These are phyloP conservation scores for Polia nebulosa DNA, from an alignment of 2,888 invertebrate genomes.

Conservation along the genomic window DNA sequence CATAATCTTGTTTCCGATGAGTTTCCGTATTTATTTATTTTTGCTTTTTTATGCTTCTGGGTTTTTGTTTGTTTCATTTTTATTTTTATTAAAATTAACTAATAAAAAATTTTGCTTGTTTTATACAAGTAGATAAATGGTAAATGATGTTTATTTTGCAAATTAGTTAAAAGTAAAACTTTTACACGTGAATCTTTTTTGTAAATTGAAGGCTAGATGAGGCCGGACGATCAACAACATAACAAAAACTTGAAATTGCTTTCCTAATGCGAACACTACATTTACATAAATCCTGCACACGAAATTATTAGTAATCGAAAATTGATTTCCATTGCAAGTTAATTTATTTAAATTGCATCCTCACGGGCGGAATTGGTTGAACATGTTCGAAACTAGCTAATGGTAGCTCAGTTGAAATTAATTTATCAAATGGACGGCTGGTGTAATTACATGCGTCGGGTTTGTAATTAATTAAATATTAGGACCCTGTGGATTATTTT, in stretches of 20 bases:
- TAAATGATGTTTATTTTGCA: too few species aligned
- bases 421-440: slow-evolving; percentile 39
- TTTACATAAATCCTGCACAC: slow-evolving; percentile 1
- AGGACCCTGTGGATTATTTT: slow-evolving; percentile 40
- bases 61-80: too few species aligned
- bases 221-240: neutral
- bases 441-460: slow-evolving; percentile 38
- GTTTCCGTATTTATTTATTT: too few species aligned
- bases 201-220: too few species aligned
- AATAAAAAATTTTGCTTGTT: too few species aligned
- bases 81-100: too few species aligned
- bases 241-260: neutral
- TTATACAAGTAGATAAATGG: neutral
- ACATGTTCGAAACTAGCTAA: slow-evolving; percentile 25
- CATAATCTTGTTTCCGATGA: neutral
- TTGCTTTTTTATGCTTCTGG: too few species aligned
- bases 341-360: slow-evolving; percentile 48
- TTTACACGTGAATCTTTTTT: too few species aligned
- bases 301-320: slow-evolving; percentile 20
- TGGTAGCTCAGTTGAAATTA: slow-evolving; percentile 30
- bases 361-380: slow-evolving; percentile 22
- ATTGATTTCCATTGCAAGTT: slow-evolving; percentile 27
- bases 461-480: slow-evolving; percentile 59
- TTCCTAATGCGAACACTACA: neutral
- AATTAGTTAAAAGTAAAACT: too few species aligned